Base-by-base conservation (phyloP, 1,140 invertebrate species). In the Drosophila pruinosa region DNA sequence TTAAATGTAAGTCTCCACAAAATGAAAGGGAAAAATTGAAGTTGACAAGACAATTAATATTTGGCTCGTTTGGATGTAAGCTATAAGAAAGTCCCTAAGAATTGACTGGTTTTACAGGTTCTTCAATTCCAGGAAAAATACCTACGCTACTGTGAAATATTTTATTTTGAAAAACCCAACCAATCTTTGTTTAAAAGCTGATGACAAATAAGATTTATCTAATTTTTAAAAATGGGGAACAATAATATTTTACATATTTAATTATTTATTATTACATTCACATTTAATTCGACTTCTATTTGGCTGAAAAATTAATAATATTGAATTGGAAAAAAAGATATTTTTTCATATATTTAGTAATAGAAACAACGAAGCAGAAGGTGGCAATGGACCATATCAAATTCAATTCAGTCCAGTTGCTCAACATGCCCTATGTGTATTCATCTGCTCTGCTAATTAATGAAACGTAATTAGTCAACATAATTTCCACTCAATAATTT, bases 1-100 rank as follows among this genome's bases (percentile, higher is more conserved):
- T 88, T 88, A 83, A 88, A 89, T 75, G 78, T 83, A 83, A 88
- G 78, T 69, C 78, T 78, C 71, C 61, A 78, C 71, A 57, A 79
- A 88, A 79, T 64, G 85, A 83, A 88, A 88, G 78, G 83, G 78
- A 88, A 88, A 88, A 88, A 89, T 79, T 73, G 17, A 79, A 89
- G 75, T 64, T 75, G 83, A 88, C 83, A 79, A 77, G 47, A 68
- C 52, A 89, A 89, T 88, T 88, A 83, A 88, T 88, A 88, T 71
- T 89, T 89, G 50, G 61, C 72, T 79, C 59, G 78, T 89, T 83
- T 82, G 68, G 72, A 77, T 82, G 78, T 59, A 39, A 75, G 22
- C 12, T 24, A 24, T 68, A 50, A 19, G 45, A 63, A 58, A 70
- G 53, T 71, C 52, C 61, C 61, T 56, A 34, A 26, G 53, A 53